These are phyloP conservation scores for Dione juno DNA, from an alignment of 2,888 invertebrate genomes.

Conservation along the genomic window DNA sequence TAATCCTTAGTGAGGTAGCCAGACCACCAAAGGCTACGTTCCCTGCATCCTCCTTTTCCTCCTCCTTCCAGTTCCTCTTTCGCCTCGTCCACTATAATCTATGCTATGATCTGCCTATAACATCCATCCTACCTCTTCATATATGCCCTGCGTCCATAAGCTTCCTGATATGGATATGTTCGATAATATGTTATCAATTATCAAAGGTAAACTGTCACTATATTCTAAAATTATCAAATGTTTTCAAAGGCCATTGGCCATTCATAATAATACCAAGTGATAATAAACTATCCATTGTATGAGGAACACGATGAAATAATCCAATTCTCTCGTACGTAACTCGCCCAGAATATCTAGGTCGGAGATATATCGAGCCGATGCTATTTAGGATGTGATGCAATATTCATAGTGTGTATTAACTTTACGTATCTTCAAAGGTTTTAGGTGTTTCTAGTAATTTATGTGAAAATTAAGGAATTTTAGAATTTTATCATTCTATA, in stretches of 20 bases:
- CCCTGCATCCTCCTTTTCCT: too few relatives aligned
- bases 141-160: too few relatives aligned
- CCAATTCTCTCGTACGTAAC: constrained; percentile 20
- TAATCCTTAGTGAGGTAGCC: too few relatives aligned
- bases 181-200: too few relatives aligned
- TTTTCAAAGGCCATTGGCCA: background rate
- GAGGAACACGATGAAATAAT: constrained; percentile 17
- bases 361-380: constrained; percentile 29
- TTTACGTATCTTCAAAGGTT: background rate
- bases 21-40: too few relatives aligned
- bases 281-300: constrained; percentile 15
- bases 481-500: background rate
- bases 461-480: background rate
- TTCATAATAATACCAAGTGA: background rate
- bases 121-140: too few relatives aligned
- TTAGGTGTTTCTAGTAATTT: background rate
- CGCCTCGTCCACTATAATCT: too few relatives aligned
- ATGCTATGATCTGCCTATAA: too few relatives aligned
- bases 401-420: constrained; percentile 30
- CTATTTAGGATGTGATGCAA: constrained; percentile 36
- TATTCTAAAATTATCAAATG: background rate
- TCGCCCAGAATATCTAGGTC: constrained; percentile 31
- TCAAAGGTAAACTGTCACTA: background rate
- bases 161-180: too few relatives aligned
- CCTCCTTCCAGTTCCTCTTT: too few relatives aligned